phyloP scores from a whole-genome alignment of 1,140 invertebrate genomes.

The Nasonia vitripennis region DNA sequence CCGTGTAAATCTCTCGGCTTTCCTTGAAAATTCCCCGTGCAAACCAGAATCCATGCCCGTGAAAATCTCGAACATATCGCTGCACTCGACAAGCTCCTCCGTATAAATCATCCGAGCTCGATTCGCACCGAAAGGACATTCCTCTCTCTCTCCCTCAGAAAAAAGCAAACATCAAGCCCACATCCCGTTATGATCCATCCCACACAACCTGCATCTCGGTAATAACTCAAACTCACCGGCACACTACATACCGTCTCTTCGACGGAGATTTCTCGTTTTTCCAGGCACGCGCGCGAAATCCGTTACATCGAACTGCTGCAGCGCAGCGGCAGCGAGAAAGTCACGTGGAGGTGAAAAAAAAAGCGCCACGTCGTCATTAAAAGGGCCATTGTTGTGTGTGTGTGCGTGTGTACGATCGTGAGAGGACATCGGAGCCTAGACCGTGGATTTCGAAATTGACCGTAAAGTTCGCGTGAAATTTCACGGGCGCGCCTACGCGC shows the following conservation, averaged over 20 bases:
- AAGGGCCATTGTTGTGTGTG: neutral
- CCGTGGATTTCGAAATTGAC: constrained; percentile 5
- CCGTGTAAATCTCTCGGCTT: neutral
- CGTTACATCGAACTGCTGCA: constrained; percentile 35
- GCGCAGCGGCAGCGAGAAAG: constrained; percentile 1
- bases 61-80: too few relatives aligned
- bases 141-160: neutral
- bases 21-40: neutral
- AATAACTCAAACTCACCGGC: too few relatives aligned
- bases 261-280: constrained; percentile 18
- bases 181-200: neutral
- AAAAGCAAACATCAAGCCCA: neutral
- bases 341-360: constrained; percentile 22
- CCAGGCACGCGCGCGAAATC: neutral
- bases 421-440: neutral
- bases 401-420: neutral
- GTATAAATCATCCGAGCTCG: neutral
- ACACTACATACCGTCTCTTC: neutral
- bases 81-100: too few relatives aligned
- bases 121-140: neutral
- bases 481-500: neutral
- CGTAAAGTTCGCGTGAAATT: neutral
- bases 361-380: neutral
- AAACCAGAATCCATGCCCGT: neutral
- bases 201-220: too few relatives aligned